Percentiles rank a stretch among this genome's conserved stretches.
Evolutionary conservation across 2,797 vertebrate genomes (phyloP).

Genomic region (Crenuchus spilurus): DNA sequence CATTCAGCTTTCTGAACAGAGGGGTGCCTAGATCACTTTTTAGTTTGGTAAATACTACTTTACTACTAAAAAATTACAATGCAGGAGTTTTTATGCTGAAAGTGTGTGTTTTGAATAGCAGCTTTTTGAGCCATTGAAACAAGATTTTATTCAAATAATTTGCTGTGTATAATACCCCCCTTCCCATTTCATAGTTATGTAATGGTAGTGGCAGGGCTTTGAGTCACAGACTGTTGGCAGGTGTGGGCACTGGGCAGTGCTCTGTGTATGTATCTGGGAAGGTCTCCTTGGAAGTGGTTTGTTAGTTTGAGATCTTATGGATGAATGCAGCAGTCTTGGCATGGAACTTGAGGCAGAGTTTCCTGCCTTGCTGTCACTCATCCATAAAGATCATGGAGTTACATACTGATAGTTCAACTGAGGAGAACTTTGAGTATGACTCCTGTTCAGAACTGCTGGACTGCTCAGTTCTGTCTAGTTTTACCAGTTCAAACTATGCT

Average conservation of each 20-base stretch:
- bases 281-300: conserved; percentile 23
- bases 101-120: not conserved
- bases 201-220: conserved; percentile 20
- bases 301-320: conserved; percentile 14
- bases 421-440: conserved; percentile 78
- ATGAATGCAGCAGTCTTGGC: conserved; percentile 32
- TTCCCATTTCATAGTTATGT: not conserved
- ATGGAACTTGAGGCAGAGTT: conserved; percentile 38
- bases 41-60: not conserved
- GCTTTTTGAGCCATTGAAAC: not conserved
- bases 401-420: conserved; percentile 55
- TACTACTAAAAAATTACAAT: not conserved
- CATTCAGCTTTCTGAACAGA: conserved; percentile 56
- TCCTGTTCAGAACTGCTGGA: conserved; percentile 59
- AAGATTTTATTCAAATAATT: not conserved
- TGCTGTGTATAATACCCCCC: not conserved
- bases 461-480: conserved; percentile 38
- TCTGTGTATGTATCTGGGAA: conserved; percentile 13
- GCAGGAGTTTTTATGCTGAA: not conserved
- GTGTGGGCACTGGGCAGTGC: conserved; percentile 31
- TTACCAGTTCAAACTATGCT: conserved; percentile 31
- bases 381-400: conserved; percentile 72
- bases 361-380: conserved; percentile 28
- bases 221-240: conserved; percentile 34
- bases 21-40: conserved; percentile 14